Evolutionary conservation across 2,888 invertebrate genomes (phyloP).

Genomic region (Zele albiditarsus): DNA sequence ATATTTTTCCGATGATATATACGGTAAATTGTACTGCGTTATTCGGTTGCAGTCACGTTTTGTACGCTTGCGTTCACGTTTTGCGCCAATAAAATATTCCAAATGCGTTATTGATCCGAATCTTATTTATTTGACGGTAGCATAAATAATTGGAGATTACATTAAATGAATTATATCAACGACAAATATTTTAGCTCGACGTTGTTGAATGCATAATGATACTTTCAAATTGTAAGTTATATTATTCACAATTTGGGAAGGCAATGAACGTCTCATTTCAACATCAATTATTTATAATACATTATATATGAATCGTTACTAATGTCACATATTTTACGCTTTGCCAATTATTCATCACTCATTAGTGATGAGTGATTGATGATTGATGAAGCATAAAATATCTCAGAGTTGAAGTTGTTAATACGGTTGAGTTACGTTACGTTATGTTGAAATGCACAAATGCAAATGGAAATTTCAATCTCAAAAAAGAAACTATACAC

Average conservation of each 20-base stretch:
- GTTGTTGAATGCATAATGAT: no score
- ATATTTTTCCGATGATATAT: neutral
- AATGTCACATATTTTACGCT: no score
- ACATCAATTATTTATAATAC: no score
- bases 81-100: neutral
- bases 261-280: no score
- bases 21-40: neutral
- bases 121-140: no score
- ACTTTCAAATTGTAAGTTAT: no score
- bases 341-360: no score
- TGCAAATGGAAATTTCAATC: constrained; percentile 57
- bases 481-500: constrained; percentile 30
- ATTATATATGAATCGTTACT: no score
- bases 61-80: neutral
- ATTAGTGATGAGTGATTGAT: neutral
- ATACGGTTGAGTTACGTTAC: neutral
- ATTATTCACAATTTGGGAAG: no score
- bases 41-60: neutral
- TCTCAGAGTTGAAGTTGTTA: constrained; percentile 35
- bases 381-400: neutral
- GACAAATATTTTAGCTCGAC: no score
- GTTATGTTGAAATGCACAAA: neutral
- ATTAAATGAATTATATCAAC: no score
- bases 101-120: neutral
- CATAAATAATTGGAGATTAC: no score